Evolutionary conservation across 2,888 invertebrate species (phyloP).

Genomic region (Sphaerophoria taeniata): DNA sequence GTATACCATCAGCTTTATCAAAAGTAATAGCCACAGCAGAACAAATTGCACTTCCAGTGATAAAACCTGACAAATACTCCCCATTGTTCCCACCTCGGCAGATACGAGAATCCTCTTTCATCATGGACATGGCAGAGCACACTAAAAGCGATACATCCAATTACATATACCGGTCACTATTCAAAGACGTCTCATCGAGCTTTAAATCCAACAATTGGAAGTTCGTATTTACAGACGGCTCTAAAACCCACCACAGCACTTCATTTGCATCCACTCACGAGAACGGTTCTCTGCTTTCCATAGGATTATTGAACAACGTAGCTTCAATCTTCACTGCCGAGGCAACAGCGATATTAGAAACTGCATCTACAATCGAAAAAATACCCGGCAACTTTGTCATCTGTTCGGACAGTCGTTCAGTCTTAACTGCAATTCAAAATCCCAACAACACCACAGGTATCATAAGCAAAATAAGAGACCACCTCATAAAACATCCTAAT

Average conservation of each 20-base stretch:
- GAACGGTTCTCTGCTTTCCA: not conserved
- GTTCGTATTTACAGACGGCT: constrained; percentile 5
- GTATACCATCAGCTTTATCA: not conserved
- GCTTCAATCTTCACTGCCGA: not conserved
- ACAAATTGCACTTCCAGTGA: not conserved
- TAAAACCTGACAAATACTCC: not conserved
- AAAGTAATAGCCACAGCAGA: not conserved
- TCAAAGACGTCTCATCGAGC: not conserved
- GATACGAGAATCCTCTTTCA: not conserved
- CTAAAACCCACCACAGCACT: not conserved
- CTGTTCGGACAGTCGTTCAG: not conserved
- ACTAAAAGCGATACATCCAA: not conserved
- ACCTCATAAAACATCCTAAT: not conserved
- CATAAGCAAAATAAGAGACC: not conserved
- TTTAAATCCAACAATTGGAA: constrained; percentile 1
- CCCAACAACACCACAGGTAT: not conserved
- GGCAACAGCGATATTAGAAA: no score
- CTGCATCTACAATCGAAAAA: not conserved
- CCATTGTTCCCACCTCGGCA: constrained; percentile 5
- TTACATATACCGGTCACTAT: not conserved
- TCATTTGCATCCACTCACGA: not conserved
- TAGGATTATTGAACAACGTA: not conserved
- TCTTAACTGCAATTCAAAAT: not conserved
- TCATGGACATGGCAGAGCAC: not conserved
- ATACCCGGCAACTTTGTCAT: not conserved